phyloP scores from a whole-genome alignment of 37 sponge, comb jelly and placozoan species.

The Bolinopsis microptera region DNA sequence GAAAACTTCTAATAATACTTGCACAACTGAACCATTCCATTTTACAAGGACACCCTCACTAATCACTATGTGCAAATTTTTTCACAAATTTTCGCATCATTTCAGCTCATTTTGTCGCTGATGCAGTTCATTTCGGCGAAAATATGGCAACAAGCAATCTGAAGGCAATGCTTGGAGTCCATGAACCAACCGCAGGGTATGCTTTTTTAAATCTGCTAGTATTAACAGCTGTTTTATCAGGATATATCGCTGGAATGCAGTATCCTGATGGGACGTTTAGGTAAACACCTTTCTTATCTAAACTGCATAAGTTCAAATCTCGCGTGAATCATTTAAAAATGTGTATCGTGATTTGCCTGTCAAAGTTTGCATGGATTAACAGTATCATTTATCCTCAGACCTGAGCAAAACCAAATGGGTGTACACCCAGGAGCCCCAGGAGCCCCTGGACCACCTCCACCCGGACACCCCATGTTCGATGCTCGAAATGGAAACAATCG shows the following conservation, averaged over 20 bases:
- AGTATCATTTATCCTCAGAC: background rate
- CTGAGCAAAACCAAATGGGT: background rate
- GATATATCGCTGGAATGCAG: background rate
- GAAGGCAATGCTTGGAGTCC: conserved; percentile 61
- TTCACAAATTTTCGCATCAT: background rate
- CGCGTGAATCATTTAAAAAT: too few species aligned
- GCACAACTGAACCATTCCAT: too few species aligned
- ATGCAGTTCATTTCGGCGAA: conserved; percentile 41
- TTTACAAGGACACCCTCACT: too few species aligned
- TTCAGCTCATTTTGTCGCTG: conserved; percentile 11
- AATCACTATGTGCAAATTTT: too few species aligned
- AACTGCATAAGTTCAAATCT: background rate
- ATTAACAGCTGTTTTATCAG: background rate
- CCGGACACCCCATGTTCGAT: background rate
- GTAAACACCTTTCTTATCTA: background rate
- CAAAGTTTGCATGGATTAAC: background rate
- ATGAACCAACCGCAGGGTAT: background rate
- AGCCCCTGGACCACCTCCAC: background rate
- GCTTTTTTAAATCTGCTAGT: background rate
- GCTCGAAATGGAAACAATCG: background rate
- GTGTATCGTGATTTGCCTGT: background rate
- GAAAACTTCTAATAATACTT: too few species aligned
- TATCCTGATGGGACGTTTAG: background rate
- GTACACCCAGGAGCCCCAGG: background rate
- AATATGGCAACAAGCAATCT: conserved; percentile 58